Base-by-base conservation (phyloP, 2,113 vertebrate species). In the Zootoca vivipara region DNA sequence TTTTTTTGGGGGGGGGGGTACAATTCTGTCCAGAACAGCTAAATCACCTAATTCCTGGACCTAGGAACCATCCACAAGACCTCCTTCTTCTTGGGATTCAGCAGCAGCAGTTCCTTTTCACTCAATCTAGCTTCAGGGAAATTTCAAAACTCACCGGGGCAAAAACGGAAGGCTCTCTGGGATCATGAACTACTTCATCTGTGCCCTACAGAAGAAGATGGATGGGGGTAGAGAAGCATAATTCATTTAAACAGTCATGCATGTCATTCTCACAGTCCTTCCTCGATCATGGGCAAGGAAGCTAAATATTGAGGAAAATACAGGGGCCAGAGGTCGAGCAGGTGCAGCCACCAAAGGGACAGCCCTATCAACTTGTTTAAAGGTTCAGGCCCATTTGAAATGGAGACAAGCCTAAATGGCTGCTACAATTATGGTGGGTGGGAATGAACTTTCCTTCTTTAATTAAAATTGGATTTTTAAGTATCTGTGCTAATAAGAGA, bases 121-220 rank as follows among this genome's bases (percentile, higher is more conserved):
- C 74, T 74, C 33, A 35, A 69, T 24, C 74, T 46, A 22, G 33
- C 24, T 72, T 58, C 20, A 42, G 77, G 30, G 9, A 89, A 1
- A 72, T 16, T 7, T 16, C 46, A 62, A 18, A 13, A 77, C 96
- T 73, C 89, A 99, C 98, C 2, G 98, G 98, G 8, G 98, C 98
- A 88, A 99, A 98, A 56, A 98, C 94, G 18, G 95, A 96, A 3
- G 97, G 95, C 46, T 95, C 95, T 79, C 95, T 96, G 88, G 89
- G 77, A 91, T 98, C 97, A 20, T 86, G 81, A 69, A 94, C 40
- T 0, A 85, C 93, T 91, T 96, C 96, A 30, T 98, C 97, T 91
- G 95, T 93, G 80, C 93, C 96, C 98, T 98, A 87, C 73, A 87
- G 67, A 65, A n/a, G 0, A 85, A 56, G 87, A 65, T 77, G 73